A percentile compares a stretch with the other conserved stretches of the same genome.
Conservation (phyloP, 2,888 invertebrate species). For the Clistopyga incitator region DNA sequence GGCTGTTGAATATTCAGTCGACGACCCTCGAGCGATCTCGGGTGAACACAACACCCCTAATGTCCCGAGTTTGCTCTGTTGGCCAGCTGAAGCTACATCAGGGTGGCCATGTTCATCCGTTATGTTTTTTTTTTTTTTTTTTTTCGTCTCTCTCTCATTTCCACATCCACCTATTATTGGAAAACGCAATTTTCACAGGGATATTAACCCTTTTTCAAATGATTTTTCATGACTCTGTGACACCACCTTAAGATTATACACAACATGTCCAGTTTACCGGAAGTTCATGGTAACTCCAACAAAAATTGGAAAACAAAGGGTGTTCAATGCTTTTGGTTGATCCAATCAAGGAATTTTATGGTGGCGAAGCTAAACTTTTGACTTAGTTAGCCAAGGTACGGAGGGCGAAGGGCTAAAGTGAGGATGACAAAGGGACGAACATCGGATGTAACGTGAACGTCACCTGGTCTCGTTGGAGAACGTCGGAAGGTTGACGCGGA, state of each 20-base stretch:
- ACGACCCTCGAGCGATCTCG: slow-evolving; percentile 72
- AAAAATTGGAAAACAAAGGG: no score
- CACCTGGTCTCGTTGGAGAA: background rate
- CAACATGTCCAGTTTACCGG: no score
- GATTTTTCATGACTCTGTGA: no score
- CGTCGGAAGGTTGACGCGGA: background rate
- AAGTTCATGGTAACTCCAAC: no score
- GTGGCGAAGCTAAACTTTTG: no score
- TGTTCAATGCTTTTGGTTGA: no score
- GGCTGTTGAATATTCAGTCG: slow-evolving; percentile 81
- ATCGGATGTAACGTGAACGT: slow-evolving; percentile 6
- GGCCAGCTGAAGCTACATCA: slow-evolving; percentile 41
- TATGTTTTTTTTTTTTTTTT: background rate
- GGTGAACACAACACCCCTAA: slow-evolving; percentile 70
- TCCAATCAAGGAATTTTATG: no score
- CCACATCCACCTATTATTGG: background rate
- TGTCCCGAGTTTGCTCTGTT: slow-evolving; percentile 44
- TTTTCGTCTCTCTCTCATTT: background rate
- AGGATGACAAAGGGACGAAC: background rate
- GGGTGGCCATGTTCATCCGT: slow-evolving; percentile 19
- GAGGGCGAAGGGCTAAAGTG: no score
- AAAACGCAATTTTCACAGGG: no score
- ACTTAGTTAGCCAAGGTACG: no score
- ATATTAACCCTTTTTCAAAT: no score
- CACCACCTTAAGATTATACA: no score